phyloP scores from a whole-genome alignment of 1,140 invertebrate species.

The Bemisia tabaci region DNA sequence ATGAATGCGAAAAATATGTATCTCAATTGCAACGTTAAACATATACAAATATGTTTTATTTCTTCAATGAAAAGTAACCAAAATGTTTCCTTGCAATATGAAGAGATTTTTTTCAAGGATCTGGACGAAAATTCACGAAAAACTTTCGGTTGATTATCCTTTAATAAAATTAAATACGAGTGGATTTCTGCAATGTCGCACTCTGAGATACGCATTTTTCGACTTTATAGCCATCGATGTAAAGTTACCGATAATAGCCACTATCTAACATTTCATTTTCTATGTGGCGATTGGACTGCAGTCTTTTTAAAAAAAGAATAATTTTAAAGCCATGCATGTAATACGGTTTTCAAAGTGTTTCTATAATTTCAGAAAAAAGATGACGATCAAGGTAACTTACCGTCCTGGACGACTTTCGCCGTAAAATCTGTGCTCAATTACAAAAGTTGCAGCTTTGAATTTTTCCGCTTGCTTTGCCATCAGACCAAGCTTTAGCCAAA shows the following conservation, averaged over 20 bases:
- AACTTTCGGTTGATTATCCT: no score
- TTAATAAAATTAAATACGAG: no score
- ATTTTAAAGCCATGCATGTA: no score
- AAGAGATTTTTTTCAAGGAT: no score
- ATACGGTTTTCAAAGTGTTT: no score
- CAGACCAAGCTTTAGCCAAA: constrained; percentile 71
- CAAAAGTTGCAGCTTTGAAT: constrained; percentile 65
- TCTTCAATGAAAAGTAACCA: constrained; percentile 2
- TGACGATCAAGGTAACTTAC: constrained; percentile 31
- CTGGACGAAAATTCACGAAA: no score
- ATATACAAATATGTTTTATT: neutral
- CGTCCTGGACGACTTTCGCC: constrained; percentile 74
- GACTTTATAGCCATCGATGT: neutral
- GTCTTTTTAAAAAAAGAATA: no score
- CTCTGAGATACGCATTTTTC: no score
- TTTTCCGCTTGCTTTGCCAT: constrained; percentile 70
- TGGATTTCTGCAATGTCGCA: no score
- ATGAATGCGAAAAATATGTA: neutral
- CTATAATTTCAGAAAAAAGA: no score
- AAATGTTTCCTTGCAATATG: no score
- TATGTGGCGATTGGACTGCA: no score
- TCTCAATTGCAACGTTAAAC: neutral
- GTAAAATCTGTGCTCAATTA: constrained; percentile 84
- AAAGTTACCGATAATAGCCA: neutral
- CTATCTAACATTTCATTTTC: neutral